A percentile compares a stretch with the other conserved stretches of the same genome.
These are phyloP conservation scores for Agriopis marginaria DNA, from an alignment of 2,888 invertebrate species.

Conservation along the genomic window DNA sequence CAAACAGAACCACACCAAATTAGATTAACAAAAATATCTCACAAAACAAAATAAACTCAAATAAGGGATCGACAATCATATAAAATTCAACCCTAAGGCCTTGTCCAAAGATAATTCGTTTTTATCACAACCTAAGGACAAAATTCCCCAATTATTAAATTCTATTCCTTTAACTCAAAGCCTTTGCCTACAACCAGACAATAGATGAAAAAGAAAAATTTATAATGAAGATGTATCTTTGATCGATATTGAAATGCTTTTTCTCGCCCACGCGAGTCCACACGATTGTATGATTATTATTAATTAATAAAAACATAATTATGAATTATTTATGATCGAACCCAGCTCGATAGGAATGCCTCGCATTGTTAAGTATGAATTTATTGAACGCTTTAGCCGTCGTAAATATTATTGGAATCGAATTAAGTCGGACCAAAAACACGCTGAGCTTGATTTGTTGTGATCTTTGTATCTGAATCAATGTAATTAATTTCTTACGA, in stretches of 20 bases:
- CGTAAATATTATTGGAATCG: slow-evolving; percentile 59
- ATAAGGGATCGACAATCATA: slow-evolving; percentile 51
- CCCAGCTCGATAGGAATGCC: slow-evolving; percentile 57
- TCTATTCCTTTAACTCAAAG: slow-evolving; percentile 64
- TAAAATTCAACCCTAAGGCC: slow-evolving; percentile 55
- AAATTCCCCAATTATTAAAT: slow-evolving; percentile 79
- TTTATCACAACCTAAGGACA: slow-evolving; percentile 68
- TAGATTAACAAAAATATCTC: background rate
- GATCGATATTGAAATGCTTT: slow-evolving; percentile 51
- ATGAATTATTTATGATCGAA: slow-evolving; percentile 75
- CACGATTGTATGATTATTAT: slow-evolving; percentile 56
- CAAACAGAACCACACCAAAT: background rate
- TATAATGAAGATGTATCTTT: slow-evolving; percentile 72
- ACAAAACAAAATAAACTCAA: slow-evolving; percentile 45
- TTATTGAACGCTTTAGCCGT: slow-evolving; percentile 64
- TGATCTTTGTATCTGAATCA: slow-evolving; percentile 17
- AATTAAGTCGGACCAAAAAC: slow-evolving; percentile 38
- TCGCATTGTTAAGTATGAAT: slow-evolving; percentile 69
- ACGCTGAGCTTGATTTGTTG: slow-evolving; percentile 24
- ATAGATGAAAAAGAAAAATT: slow-evolving; percentile 74
- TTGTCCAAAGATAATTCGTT: slow-evolving; percentile 62
- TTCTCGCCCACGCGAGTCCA: slow-evolving; percentile 50
- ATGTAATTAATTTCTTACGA: slow-evolving; percentile 36
- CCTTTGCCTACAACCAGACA: slow-evolving; percentile 63
- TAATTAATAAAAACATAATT: slow-evolving; percentile 78